phyloP scores from a whole-genome alignment of 2,113 vertebrate genomes.

The Zosterops borbonicus region DNA sequence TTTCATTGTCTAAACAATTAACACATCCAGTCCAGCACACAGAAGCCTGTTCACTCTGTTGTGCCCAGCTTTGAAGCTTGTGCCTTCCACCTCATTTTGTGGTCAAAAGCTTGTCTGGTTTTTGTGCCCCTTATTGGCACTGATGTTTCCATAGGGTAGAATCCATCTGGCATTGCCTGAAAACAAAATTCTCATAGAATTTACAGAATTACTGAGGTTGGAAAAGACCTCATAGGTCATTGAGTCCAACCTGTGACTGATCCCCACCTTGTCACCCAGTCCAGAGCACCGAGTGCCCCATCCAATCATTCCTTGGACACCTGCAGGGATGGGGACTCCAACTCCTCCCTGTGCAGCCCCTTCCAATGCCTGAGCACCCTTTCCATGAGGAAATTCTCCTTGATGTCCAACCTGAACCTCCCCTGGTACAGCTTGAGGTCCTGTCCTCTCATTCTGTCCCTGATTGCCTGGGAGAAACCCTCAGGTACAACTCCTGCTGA shows the following conservation, averaged over 20 bases:
- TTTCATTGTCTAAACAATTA: not conserved
- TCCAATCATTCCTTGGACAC: not conserved
- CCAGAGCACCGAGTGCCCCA: not conserved
- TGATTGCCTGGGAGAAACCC: not conserved
- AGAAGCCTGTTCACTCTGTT: not conserved
- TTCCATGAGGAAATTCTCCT: not conserved
- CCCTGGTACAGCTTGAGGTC: not conserved
- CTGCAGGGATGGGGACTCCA: not conserved
- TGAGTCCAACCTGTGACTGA: rapidly evolving
- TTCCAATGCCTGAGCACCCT: not conserved
- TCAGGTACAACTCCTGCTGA: not conserved
- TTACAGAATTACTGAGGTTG: not conserved
- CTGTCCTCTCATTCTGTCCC: not conserved
- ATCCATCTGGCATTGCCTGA: not conserved
- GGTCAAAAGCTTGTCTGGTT: not conserved
- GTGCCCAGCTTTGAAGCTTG: not conserved
- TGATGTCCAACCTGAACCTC: not conserved
- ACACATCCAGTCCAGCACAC: not conserved
- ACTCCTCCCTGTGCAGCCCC: not conserved
- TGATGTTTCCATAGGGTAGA: not conserved
- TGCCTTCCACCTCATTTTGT: not conserved
- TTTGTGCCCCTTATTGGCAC: not conserved
- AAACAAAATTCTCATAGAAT: not conserved
- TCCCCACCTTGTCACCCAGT: not conserved
- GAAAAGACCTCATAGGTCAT: not conserved